Evolutionary conservation across 2,888 invertebrate genomes (phyloP), one percentile per base, ranked within the genome.

Genomic region (Amblyjoppa proteus): DNA sequence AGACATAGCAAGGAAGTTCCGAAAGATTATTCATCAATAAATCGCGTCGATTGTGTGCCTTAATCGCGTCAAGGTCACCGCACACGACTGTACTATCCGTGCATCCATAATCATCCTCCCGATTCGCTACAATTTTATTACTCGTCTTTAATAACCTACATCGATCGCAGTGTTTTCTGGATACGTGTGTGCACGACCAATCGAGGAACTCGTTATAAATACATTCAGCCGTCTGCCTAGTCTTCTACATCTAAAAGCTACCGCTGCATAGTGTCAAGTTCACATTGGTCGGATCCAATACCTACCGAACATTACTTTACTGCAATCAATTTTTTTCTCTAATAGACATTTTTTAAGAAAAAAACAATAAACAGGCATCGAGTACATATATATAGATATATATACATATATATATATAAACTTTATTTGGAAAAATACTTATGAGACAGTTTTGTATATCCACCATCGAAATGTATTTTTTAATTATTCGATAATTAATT

Each of bases 181-280:
- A 75, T 82, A 75, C 82, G 53, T 81, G 68, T 81, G 80, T 51
- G 70, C 83, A 81, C 79, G 86, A 20, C 90, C 89, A 90, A 90
- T 90, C 83, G 83, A 88, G 85, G 85, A 89, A 87, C 58, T 80
- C 68, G 87, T 86, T 89, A 90, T 89, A 89, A 90, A 90, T 90
- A 90, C 88, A 89, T 81, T 75, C 69, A 75, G 84, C 81, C 84
- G 77, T 89, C 83, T 87, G 45, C 86, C 86, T 75, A 85, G 75
- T 77, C 64, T 45, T 85, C 73, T 86, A 69, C 66, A 58, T 58
- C 51, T 69, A 38, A 75, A 78, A 71, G 13, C 66, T 77, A 41
- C 66, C 31, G 11, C 75, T 61, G 38, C 71, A 16, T 61, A 81
- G 76, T 86, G 81, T 85, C 86, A 86, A 85, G 86, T 86, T 81